Base-by-base conservation (phyloP, 92 coral and sea anemone genomes). In the Umimayanthus chanpuru region DNA sequence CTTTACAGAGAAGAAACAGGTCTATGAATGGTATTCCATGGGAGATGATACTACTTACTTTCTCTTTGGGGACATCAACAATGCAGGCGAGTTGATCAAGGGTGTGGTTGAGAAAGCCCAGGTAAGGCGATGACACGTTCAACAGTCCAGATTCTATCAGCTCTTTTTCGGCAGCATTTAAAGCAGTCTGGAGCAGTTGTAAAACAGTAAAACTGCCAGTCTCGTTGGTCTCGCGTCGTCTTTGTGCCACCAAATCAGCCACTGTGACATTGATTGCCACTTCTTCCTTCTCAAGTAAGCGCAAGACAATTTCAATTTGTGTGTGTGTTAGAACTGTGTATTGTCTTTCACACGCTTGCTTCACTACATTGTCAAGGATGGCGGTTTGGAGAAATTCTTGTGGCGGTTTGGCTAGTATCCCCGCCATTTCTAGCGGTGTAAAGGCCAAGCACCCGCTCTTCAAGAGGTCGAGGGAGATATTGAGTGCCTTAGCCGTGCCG, bases 371-470 rank as follows among this genome's bases (percentile, higher is more conserved):
- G 9, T 4, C 77, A 44, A 83, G 44, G 61, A 78, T 83, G 41
- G 39, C 64, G 32, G 47, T 83, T 3, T 4, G 29, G 6, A 70
- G 9, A 83, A 83, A 83, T 5, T 41, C 58, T 16, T 67, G 6
- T 21, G 87, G 87, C 5, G 78, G 68, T 43, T 68, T n/a, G 43
- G 77, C 87, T 28, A 41, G 78, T 7, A 68, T 9, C 3, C 78
- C 78, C 5, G 87, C 87, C 47, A 83, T 83, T 44, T 83, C 87
- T 3, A 67, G 77, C 66, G 26, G 47, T 15, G 77, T 41, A 70
- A 70, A 67, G 2, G 44, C 77, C 23, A 67, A 44, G 20, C 87
- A 83, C 28, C 78, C 87, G 38, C 87, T 83, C 5, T 68, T 23
- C 14, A 83, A 26, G 15, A 72, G 65, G 9, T 83, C 65, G 10